Conservation (phyloP, 2,797 vertebrate species). For the Propithecus perrieri region DNA sequence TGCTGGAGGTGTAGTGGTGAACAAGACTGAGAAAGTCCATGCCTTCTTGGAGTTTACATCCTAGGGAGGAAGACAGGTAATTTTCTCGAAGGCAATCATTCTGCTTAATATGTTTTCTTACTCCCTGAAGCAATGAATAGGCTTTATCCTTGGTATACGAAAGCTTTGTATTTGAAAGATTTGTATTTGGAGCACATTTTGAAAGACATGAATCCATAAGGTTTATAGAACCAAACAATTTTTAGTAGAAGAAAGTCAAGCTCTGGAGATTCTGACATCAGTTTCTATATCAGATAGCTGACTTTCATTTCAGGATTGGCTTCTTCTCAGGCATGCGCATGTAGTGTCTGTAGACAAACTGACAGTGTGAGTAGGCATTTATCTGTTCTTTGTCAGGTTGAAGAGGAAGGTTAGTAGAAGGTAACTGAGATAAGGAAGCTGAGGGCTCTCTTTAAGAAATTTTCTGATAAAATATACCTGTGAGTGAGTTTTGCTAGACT, state of each 20-base stretch:
- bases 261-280: slow-evolving; percentile 9
- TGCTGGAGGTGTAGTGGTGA: neutral
- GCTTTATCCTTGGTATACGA: neutral
- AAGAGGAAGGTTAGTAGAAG: slow-evolving; percentile 65
- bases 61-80: neutral
- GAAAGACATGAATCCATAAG: slow-evolving; percentile 41
- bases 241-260: slow-evolving; percentile 45
- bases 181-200: slow-evolving; percentile 41
- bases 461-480: slow-evolving; percentile 65
- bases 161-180: neutral
- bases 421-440: slow-evolving; percentile 27
- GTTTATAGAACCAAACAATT: slow-evolving; percentile 9
- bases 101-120: neutral
- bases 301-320: slow-evolving; percentile 48
- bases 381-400: slow-evolving; percentile 61
- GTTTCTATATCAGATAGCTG: slow-evolving; percentile 42
- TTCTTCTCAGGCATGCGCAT: neutral
- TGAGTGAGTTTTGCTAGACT: slow-evolving; percentile 55
- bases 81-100: slow-evolving; percentile 27
- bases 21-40: neutral
- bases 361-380: slow-evolving; percentile 43
- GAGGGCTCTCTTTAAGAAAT: slow-evolving; percentile 32
- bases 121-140: slow-evolving; percentile 41
- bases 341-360: slow-evolving; percentile 24
- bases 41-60: slow-evolving; percentile 7